Evolutionary conservation across 2,113 vertebrate genomes (phyloP).

Genomic region (Callipepla squamata): DNA sequence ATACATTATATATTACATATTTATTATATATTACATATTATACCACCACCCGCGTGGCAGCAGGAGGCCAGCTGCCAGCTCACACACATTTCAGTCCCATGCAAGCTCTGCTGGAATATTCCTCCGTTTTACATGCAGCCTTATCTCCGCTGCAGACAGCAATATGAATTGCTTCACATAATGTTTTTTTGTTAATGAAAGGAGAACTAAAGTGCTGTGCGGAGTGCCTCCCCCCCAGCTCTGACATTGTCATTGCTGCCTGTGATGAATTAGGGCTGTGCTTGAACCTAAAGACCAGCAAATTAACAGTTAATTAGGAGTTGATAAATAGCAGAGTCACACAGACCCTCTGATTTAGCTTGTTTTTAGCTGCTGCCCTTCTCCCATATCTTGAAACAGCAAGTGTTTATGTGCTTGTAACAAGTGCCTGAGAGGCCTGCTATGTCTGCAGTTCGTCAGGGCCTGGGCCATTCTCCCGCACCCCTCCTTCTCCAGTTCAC

Average conservation of each 20-base stretch:
- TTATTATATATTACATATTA: too few relatives aligned
- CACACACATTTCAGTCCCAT: rapidly evolving
- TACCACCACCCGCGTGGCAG: too few relatives aligned
- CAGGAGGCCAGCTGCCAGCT: background rate
- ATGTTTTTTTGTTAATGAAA: background rate
- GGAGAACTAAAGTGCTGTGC: background rate
- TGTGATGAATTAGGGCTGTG: conserved; percentile 82
- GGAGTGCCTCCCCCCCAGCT: background rate
- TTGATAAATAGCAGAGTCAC: conserved; percentile 86
- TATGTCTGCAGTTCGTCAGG: conserved; percentile 84
- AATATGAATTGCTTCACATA: background rate
- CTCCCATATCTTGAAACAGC: conserved; percentile 73
- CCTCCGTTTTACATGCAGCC: background rate
- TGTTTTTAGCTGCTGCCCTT: conserved; percentile 66
- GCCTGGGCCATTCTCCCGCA: conserved; percentile 78
- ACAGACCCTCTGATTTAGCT: conserved; percentile 1
- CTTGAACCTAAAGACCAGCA: conserved; percentile 83
- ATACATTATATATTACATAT: too few relatives aligned
- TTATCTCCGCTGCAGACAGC: background rate
- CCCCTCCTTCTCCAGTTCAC: background rate
- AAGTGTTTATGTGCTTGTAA: conserved; percentile 89
- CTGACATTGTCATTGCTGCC: conserved; percentile 64
- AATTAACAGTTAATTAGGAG: conserved; percentile 86
- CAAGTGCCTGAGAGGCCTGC: conserved; percentile 84
- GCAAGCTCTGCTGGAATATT: rapidly evolving